A percentile compares a stretch with the other conserved stretches of the same genome.
Conservation (phyloP, 2,797 vertebrate species). For the Melopsittacus undulatus region DNA sequence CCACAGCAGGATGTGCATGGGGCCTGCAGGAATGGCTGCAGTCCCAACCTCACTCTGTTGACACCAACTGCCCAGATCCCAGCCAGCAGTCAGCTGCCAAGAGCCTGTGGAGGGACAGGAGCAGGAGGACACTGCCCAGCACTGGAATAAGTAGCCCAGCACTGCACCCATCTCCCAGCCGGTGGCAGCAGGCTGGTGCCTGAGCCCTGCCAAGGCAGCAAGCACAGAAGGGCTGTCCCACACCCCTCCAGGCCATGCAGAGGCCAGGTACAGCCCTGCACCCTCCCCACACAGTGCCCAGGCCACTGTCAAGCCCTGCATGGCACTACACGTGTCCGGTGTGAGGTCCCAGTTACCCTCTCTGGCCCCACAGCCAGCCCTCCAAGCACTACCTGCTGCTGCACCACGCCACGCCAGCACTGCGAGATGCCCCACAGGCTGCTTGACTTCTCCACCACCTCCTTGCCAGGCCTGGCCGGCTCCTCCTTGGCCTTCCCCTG, state of each 20-base stretch:
- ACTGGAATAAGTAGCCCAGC: neutral
- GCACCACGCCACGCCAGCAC: constrained; percentile 91
- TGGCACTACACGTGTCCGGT: fast-evolving
- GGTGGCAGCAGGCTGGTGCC: neutral
- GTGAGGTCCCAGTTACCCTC: fast-evolving
- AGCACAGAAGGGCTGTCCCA: neutral
- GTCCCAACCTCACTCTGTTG: too few species aligned
- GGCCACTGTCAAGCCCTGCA: fast-evolving
- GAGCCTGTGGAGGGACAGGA: neutral
- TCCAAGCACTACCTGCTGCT: constrained; percentile 81
- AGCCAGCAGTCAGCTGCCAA: neutral
- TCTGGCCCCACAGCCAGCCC: fast-evolving
- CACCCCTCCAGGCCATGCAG: neutral
- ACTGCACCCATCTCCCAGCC: neutral
- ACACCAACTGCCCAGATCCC: neutral
- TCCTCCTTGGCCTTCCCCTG: constrained; percentile 82
- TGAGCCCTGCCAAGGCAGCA: neutral
- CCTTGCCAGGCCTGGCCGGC: constrained; percentile 56
- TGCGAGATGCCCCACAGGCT: constrained; percentile 85
- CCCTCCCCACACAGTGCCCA: neutral
- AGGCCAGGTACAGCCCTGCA: neutral
- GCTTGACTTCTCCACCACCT: constrained; percentile 74
- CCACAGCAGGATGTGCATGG: too few species aligned
- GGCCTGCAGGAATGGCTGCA: neutral
- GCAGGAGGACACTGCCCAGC: neutral